Base-by-base conservation (phyloP, 2,888 invertebrate species). In the Slavum lentiscoides region DNA sequence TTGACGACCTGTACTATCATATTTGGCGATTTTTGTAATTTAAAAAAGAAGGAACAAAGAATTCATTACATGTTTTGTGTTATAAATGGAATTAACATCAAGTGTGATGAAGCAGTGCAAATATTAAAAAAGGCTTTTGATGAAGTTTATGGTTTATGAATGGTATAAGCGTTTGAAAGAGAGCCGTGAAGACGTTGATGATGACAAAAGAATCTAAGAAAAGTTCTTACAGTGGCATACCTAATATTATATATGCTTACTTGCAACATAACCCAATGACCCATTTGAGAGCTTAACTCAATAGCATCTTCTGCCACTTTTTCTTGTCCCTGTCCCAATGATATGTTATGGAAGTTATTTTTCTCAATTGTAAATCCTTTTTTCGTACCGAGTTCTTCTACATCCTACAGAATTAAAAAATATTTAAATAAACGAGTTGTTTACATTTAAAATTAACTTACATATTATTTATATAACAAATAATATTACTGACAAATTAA, bases 241-340 rank as follows among this genome's bases (percentile, higher is more conserved):
- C 9, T 13, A 49, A 2, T 49, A 49, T 49, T 13, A 3, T 49
- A 15, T 19, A 59, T 30, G 66, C 21, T 21, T 83, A 89, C 89
- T 87, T 89, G 89, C 67, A 97, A 87, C 82, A 97, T 93, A 30
- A 97, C 96, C 97, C 97, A 97, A 85, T 97, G 94, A 0, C 97
- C 97, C 59, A 90, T 86, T 61, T 87, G 88, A 0, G 93, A 90
- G 0, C 95, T 94, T 0, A 91, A 85, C 69, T 92, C 91, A 90
- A 97, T 92, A 0, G 95, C 94, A 83, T 90, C 90, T 86, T 97
- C 97, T 0, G 97, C 97, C 0, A 97, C 93, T 3, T 93, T 88
- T 87, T 97, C 97, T 86, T 97, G 97, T 0, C 97, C 97, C 87
- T 97, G 97, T 0, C 97, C 97, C 58, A 97, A 87, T 0, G 97